Evolutionary conservation across 2,888 invertebrate genomes (phyloP), one percentile per base, ranked within the genome.

Genomic region (Belgica antarctica): DNA sequence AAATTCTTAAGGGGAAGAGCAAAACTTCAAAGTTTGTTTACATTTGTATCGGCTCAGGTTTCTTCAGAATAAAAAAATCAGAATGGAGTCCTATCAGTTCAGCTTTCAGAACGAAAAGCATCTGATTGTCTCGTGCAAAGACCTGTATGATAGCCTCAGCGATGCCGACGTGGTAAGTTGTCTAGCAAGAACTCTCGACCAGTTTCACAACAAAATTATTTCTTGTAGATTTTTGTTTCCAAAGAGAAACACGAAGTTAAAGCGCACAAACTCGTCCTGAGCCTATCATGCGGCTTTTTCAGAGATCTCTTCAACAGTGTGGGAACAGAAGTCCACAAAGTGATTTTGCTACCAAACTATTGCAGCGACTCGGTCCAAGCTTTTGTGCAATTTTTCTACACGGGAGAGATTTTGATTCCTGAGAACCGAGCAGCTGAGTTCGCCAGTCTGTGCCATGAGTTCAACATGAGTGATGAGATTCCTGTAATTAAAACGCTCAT

Each of bases 211-310:
- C 46, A 46, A 46, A n/a, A 46, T 15, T n/a, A 22, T 52, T 27
- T 15, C 8, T 25, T 59, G 2, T 25, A 59, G 59, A 27, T 25
- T 19, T 59, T 59, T 77, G 25, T 77, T 66, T 28, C 61, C 76
- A 66, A 77, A 76, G 70, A 78, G 77, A 1, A 74, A 76, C 62
- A 75, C 12, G 22, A 76, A n/a, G 77, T 77, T 10, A 76, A 76
- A 22, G 79, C 78, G 0, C 79, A 80, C 73, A 76, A 77, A 2
- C 78, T 79, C 70, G 76, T 80, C n/a, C 72, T 80, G 10, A 77
- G 76, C 17, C 77, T 79, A 0, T 78, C 78, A 72, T 79, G 79
- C 69, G 79, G 79, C 65, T 74, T 78, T 65, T 75, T 80, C 73
- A 77, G 77, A 1, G 75, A 76, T 70, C 72, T 79, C 0, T 70